Percentiles rank a stretch among this genome's conserved stretches.
phyloP scores from a whole-genome alignment of 2,113 vertebrate species.

The Myodes glareolus region DNA sequence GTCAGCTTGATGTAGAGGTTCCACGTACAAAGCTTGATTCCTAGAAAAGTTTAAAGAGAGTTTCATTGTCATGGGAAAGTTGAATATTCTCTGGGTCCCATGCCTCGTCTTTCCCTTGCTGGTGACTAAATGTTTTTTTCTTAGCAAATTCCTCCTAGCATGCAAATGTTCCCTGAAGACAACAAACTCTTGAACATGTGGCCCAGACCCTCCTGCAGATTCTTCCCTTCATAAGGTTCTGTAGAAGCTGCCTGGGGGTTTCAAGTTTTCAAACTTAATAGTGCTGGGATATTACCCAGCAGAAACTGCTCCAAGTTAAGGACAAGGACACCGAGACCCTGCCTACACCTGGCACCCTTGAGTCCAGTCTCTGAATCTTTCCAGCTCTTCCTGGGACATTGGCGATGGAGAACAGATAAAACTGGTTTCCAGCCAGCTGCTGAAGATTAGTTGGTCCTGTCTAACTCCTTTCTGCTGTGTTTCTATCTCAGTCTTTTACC shows the following conservation, averaged over 20 bases:
- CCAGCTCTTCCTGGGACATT: background rate
- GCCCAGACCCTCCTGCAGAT: background rate
- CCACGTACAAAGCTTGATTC: background rate
- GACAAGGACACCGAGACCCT: background rate
- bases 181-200: background rate
- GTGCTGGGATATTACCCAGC: background rate
- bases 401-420: background rate
- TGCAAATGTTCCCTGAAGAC: background rate
- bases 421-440: background rate
- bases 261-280: background rate
- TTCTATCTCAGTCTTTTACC: background rate
- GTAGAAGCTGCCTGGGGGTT: background rate
- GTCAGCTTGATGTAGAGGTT: background rate
- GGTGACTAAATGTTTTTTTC: background rate
- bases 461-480: background rate
- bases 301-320: background rate
- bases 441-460: background rate
- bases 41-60: background rate
- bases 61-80: background rate
- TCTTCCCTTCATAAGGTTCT: background rate
- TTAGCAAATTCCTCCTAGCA: background rate
- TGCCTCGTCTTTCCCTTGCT: background rate
- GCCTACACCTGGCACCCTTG: background rate
- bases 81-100: background rate
- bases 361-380: background rate